Percentiles rank a stretch among this genome's conserved stretches.
Evolutionary conservation across 2,888 invertebrate genomes (phyloP).

Genomic region (Caenorhabditis sp.): DNA sequence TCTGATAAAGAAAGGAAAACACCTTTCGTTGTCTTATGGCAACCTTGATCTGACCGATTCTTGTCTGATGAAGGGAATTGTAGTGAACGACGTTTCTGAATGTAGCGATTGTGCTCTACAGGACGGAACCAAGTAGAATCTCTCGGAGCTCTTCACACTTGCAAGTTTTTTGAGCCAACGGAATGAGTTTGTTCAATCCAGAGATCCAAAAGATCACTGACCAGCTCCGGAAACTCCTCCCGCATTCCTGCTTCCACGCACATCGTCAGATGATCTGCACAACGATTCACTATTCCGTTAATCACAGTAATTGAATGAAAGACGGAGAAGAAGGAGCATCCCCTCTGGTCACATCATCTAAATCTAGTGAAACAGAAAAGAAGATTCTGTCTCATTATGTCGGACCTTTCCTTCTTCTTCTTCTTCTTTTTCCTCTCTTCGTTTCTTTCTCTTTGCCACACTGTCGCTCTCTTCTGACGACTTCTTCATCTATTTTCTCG

Average conservation of each 20-base stretch:
- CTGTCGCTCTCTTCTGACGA: background rate
- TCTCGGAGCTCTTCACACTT: too few relatives aligned
- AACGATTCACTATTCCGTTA: too few relatives aligned
- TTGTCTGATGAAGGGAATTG: background rate
- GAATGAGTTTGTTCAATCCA: background rate
- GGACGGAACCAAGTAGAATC: too few relatives aligned
- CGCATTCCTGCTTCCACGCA: too few relatives aligned
- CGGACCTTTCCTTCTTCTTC: background rate
- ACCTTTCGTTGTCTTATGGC: background rate
- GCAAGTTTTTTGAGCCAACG: too few relatives aligned
- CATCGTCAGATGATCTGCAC: too few relatives aligned
- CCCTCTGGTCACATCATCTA: too few relatives aligned
- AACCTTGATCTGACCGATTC: background rate
- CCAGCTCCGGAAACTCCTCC: constrained; percentile 1
- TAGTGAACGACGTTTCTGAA: too few relatives aligned
- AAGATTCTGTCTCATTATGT: background rate
- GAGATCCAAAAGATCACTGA: background rate
- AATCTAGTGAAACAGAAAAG: too few relatives aligned
- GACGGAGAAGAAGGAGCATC: too few relatives aligned
- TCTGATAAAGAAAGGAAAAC: background rate
- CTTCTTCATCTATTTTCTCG: constrained; percentile 12
- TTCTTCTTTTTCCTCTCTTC: background rate
- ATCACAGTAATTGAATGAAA: too few relatives aligned
- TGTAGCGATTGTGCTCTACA: background rate
- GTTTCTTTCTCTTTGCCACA: too few relatives aligned